phyloP scores from a whole-genome alignment of 1,140 invertebrate genomes.

The Agrilus planipennis region DNA sequence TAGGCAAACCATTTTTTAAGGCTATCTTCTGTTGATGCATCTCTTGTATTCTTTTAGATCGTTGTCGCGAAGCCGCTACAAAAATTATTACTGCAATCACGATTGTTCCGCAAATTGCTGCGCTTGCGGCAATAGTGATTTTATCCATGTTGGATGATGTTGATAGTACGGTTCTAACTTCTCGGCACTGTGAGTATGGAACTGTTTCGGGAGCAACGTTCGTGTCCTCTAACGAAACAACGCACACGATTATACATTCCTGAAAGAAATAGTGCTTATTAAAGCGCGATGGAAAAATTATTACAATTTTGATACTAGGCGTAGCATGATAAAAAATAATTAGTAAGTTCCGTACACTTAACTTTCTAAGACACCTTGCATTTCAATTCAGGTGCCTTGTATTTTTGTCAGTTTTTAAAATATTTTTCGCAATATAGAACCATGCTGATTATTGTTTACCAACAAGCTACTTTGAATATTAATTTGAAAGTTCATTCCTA shows the following conservation, averaged over 20 bases:
- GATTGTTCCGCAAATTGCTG: constrained; percentile 86
- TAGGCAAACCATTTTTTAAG: constrained; percentile 46
- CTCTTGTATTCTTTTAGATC: constrained; percentile 62
- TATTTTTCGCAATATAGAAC: too few species aligned
- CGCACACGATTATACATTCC: constrained; percentile 87
- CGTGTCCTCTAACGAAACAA: constrained; percentile 76
- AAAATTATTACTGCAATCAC: constrained; percentile 79
- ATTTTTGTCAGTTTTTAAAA: too few species aligned
- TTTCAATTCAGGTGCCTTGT: too few species aligned
- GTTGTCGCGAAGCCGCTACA: constrained; percentile 61
- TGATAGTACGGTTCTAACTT: constrained; percentile 71
- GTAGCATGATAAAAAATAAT: too few species aligned
- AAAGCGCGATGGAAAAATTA: too few species aligned
- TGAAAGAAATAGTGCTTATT: too few species aligned
- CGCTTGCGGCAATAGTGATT: constrained; percentile 84
- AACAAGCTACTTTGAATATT: too few species aligned
- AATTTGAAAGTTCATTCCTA: too few species aligned
- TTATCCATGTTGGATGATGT: constrained; percentile 83
- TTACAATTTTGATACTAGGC: too few species aligned
- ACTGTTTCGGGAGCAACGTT: constrained; percentile 75
- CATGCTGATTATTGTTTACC: too few species aligned
- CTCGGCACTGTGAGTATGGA: constrained; percentile 74
- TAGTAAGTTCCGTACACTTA: too few species aligned
- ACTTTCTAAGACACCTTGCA: too few species aligned
- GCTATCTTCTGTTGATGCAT: constrained; percentile 49